Evolutionary conservation across 2,113 vertebrate genomes (phyloP).

Genomic region (Crotophaga sulcirostris): DNA sequence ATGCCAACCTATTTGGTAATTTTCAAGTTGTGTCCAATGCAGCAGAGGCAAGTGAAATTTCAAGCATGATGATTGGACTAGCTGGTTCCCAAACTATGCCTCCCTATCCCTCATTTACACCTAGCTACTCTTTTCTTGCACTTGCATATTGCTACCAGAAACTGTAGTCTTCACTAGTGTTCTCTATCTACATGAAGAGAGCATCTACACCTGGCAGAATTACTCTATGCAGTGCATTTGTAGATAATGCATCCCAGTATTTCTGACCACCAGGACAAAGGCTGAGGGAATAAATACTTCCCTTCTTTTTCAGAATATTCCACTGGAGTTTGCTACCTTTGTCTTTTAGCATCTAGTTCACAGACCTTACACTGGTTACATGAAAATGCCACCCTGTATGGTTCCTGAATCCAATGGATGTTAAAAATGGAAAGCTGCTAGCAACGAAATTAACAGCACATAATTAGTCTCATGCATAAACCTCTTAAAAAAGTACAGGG

Average conservation of each 20-base stretch:
- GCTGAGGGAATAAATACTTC: background rate
- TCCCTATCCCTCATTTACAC: background rate
- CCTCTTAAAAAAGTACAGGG: constrained; percentile 70
- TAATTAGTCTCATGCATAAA: constrained; percentile 79
- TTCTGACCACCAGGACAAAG: background rate
- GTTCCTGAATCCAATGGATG: constrained; percentile 62
- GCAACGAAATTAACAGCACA: constrained; percentile 74
- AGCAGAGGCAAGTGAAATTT: background rate
- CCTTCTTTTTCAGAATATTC: background rate
- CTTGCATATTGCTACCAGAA: background rate
- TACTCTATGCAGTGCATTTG: background rate
- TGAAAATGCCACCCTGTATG: constrained; percentile 60
- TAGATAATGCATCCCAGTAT: background rate
- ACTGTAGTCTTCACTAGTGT: background rate
- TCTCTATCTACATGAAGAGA: background rate
- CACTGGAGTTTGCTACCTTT: background rate
- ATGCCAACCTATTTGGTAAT: background rate
- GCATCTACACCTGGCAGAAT: background rate
- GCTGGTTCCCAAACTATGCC: background rate
- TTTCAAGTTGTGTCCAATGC: background rate
- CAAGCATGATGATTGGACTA: background rate
- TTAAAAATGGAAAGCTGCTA: constrained; percentile 69
- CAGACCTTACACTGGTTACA: constrained; percentile 30
- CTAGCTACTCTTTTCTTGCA: background rate
- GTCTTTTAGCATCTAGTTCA: constrained; percentile 18